Base-by-base conservation (phyloP, 2,113 vertebrate genomes). In the Cromileptes altivelis region DNA sequence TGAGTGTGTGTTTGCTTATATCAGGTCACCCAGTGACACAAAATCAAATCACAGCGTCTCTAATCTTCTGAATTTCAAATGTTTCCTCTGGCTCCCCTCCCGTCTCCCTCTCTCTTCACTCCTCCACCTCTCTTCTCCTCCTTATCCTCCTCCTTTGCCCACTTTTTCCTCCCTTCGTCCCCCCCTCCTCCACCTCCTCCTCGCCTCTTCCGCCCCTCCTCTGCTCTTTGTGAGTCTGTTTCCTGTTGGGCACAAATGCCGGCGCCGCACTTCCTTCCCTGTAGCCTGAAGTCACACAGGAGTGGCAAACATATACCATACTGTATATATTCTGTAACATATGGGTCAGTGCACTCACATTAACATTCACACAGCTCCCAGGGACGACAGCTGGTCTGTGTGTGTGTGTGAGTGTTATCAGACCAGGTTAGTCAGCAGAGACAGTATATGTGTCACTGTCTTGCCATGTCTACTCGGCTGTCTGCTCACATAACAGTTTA, bases 221-320 rank as follows among this genome's bases (percentile, higher is more conserved):
- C 80, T 75, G 62, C 78, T 87, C 85, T 92, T 92, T 93, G 90
- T 92, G 77, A 85, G 69, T 71, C 81, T 58, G 78, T 75, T 94
- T 93, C 93, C 94, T 90, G 90, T 86, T 77, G 85, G 91, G 91
- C 79, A 88, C 91, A 91, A 88, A 90, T 49, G 80, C 88, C 86
- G 94, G 93, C 91, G 91, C 92, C 93, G 33, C 30, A 33, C 84
- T 93, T 94, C 94, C 93, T 94, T 91, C 85, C 91, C 64, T n/a
- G 70, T 73, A 63, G 82, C 80, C 83, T 68, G 57, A 78, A 86
- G 90, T 87, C 83, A 56, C 82, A 60, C 74, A 88, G 85, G 81
- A 91, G 82, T 85, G 87, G 84, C 84, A 89, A 61, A 84, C 70
- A 75, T 27, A 68, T 55, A 68, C 64, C 13, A 50, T 21, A 74